phyloP scores from a whole-genome alignment of 1,140 invertebrate species.

The Triops longicaudatus region DNA sequence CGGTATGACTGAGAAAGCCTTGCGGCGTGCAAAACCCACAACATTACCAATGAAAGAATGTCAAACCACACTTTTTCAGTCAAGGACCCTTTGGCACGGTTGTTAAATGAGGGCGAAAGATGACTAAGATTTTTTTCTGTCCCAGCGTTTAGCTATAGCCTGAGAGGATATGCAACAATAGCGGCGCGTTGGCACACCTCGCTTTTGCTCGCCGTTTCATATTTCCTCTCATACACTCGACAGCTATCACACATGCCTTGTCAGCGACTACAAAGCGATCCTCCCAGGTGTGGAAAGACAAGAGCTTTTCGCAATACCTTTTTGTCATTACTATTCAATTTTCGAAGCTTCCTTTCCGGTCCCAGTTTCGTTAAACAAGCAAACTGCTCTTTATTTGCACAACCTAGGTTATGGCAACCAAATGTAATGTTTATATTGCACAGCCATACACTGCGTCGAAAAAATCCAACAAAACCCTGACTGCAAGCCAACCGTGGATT shows the following conservation, averaged over 20 bases:
- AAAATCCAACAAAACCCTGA: not conserved
- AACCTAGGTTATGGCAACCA: not conserved
- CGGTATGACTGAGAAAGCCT: not conserved
- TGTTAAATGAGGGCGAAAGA: not conserved
- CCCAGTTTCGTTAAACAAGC: not conserved
- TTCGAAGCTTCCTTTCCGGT: not conserved
- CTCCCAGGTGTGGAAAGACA: not conserved
- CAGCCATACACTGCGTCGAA: not conserved
- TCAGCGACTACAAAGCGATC: not conserved
- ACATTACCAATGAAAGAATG: not conserved
- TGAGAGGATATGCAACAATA: constrained; percentile 7
- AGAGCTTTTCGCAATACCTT: not conserved
- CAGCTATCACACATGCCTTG: not conserved
- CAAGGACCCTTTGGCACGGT: not conserved
- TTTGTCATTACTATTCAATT: not conserved
- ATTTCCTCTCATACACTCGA: not conserved
- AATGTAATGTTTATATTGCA: not conserved
- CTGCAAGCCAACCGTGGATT: constrained; percentile 5
- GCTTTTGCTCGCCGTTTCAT: not conserved
- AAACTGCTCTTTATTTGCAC: not conserved
- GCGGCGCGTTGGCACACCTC: not conserved
- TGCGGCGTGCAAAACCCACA: not conserved
- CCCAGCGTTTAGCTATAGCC: not conserved
- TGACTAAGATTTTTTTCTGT: not conserved
- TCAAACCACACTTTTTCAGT: not conserved